A percentile compares a stretch with the other conserved stretches of the same genome.
Conservation (phyloP, 1,140 invertebrate genomes). For the Drosophila suzukii region DNA sequence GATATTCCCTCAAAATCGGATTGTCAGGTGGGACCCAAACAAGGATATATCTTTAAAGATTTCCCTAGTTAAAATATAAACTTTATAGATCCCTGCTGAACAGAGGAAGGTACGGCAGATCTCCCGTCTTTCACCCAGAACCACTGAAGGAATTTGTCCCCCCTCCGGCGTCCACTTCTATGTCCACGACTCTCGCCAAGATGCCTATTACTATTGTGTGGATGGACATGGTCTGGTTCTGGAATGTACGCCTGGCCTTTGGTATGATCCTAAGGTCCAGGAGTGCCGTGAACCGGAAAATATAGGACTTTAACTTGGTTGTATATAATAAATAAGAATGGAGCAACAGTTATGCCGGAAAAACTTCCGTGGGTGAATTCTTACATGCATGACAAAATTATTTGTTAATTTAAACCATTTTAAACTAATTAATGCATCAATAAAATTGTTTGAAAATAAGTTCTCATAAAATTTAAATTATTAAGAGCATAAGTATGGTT, state of each 20-base stretch:
- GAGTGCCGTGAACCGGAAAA: conserved; percentile 62
- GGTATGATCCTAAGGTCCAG: conserved; percentile 56
- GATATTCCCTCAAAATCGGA: conserved; percentile 54
- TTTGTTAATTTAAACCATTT: too few relatives aligned
- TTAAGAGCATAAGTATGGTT: too few relatives aligned
- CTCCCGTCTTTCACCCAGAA: conserved; percentile 23
- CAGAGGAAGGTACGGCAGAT: conserved; percentile 41
- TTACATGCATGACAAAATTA: too few relatives aligned
- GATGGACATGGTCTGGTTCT: conserved; percentile 64
- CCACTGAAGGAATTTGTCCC: conserved; percentile 55
- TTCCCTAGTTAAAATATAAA: not conserved
- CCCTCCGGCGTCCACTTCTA: conserved; percentile 53
- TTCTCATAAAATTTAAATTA: too few relatives aligned
- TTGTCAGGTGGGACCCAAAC: conserved; percentile 45
- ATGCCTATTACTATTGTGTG: conserved; percentile 70
- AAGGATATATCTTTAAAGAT: not conserved
- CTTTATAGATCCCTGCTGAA: conserved; percentile 40
- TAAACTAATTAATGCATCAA: too few relatives aligned
- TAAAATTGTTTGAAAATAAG: too few relatives aligned
- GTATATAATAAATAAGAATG: conserved; percentile 11
- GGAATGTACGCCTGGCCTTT: conserved; percentile 70
- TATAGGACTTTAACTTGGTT: not conserved
- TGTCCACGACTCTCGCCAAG: conserved; percentile 50
- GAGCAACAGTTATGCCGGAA: not conserved
- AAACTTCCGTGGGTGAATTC: too few relatives aligned